phyloP scores from a whole-genome alignment of 2,797 vertebrate genomes.

The Balearica regulorum region DNA sequence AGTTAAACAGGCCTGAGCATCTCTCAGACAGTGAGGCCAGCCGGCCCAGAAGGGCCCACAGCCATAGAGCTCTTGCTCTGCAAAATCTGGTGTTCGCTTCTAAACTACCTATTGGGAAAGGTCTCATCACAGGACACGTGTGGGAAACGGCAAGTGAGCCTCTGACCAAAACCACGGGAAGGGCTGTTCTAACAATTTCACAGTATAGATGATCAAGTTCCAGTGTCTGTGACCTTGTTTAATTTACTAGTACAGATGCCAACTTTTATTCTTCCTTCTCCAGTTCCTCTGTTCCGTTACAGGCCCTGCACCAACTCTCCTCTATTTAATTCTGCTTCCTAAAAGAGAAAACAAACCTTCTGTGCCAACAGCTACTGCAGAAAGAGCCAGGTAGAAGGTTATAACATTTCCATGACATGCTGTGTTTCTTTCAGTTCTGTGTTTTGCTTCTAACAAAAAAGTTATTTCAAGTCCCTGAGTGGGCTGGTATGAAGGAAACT shows the following conservation, averaged over 20 bases:
- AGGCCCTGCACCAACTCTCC: neutral
- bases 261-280: neutral
- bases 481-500: constrained; percentile 48
- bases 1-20: neutral
- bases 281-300: neutral
- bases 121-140: neutral
- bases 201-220: neutral
- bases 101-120: neutral
- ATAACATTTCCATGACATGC: neutral
- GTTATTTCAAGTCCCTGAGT: constrained; percentile 52
- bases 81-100: neutral
- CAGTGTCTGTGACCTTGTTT: neutral
- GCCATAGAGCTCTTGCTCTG: neutral
- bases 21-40: neutral
- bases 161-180: neutral
- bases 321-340: neutral
- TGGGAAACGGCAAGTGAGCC: neutral
- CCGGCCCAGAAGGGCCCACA: neutral
- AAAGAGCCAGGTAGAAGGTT: constrained; percentile 29
- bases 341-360: neutral
- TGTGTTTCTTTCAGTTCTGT: neutral
- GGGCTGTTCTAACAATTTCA: neutral
- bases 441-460: constrained; percentile 24
- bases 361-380: neutral
- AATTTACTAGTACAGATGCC: neutral